Evolutionary conservation across 2,888 invertebrate genomes (phyloP), one percentile per base, ranked within the genome.

Genomic region (Prosopocoilus inquinatus): DNA sequence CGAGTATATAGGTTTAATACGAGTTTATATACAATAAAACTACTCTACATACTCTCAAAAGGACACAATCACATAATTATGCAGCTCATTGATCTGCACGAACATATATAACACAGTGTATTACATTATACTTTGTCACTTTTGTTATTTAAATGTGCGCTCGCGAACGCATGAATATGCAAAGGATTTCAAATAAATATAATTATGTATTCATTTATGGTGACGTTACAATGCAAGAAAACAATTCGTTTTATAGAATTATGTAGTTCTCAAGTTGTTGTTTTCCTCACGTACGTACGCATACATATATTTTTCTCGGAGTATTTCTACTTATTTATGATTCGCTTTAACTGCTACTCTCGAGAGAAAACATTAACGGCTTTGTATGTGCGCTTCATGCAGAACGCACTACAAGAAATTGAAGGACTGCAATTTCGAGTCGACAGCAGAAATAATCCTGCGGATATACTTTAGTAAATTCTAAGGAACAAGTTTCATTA

Each of bases 111-210:
- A 41, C 15, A 41, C 41, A 41, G 15, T 15, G 15, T 41, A 41
- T 41, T 41, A 41, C 41, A 41, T 41, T 41, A 41, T 41, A 41
- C 41, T 41, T 41, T 41, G 41, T 41, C 41, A 41, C 41, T 41
- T 41, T 41, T 41, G 41, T 41, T 41, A 41, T 41, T 41, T 41
- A 41, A 41, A 41, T 11, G 16, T 41, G 16, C 41, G 16, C 41
- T 41, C 16, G 41, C 20, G 20, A 13, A 11, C 2, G 12, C 41
- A 41, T 41, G 41, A 41, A 41, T 11, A 41, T 41, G 41, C 41
- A 41, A 41, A 38, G 12, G 38, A 41, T 41, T 41, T 41, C 41
- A 11, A 41, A 41, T 41, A 41, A 41, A 41, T 41, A 41, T 13
- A 41, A 41, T 41, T 16, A 41, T 16, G 41, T 16, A n/a, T 11